A percentile compares a stretch with the other conserved stretches of the same genome.
These are phyloP conservation scores for Cryptocephalus moraei DNA, from an alignment of 2,888 invertebrate genomes.

Conservation along the genomic window DNA sequence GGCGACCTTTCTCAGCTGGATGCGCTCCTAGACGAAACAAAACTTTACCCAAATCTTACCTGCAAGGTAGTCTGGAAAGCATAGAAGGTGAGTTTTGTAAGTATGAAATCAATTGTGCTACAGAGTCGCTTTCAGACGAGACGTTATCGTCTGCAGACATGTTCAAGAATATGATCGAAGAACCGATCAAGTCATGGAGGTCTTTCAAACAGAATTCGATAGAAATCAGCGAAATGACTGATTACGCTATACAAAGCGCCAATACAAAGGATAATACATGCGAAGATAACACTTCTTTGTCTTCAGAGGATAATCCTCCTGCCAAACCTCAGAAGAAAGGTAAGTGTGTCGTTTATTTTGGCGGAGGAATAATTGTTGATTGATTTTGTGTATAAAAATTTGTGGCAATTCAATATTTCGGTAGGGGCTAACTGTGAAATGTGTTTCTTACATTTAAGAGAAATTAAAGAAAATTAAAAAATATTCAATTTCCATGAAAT, in stretches of 20 bases:
- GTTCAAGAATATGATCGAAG: slow-evolving; percentile 27
- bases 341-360: no score
- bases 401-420: not conserved
- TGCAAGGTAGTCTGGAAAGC: slow-evolving; percentile 22
- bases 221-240: slow-evolving; percentile 10
- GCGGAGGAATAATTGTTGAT: no score
- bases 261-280: slow-evolving; percentile 17
- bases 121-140: slow-evolving; percentile 14
- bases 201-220: slow-evolving; percentile 5
- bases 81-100: slow-evolving; percentile 19
- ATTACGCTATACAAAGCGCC: slow-evolving; percentile 11
- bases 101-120: not conserved
- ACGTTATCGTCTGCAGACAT: slow-evolving; percentile 27
- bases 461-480: no score
- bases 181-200: slow-evolving; percentile 28
- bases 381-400: no score
- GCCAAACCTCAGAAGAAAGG: no score
- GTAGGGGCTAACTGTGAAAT: not conserved
- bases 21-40: slow-evolving; percentile 17
- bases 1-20: slow-evolving; percentile 30
- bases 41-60: slow-evolving; percentile 15
- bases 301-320: slow-evolving; percentile 14
- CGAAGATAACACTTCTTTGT: slow-evolving; percentile 16
- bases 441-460: not conserved
- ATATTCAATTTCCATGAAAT: no score